phyloP scores from a whole-genome alignment of 2,113 vertebrate species.

The Ginglymostoma cirratum region DNA sequence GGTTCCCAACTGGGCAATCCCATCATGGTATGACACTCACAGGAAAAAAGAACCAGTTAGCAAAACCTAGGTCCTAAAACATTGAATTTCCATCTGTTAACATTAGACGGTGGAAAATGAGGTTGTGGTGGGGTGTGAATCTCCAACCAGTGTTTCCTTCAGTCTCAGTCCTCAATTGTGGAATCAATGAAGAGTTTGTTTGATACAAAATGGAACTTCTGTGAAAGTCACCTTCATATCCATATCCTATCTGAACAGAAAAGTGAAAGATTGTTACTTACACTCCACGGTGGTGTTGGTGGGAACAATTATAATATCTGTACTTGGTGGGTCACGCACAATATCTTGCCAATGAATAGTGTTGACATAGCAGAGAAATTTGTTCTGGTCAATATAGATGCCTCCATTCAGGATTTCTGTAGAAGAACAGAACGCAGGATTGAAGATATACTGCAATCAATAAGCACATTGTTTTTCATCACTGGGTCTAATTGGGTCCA shows the following conservation, averaged over 20 bases:
- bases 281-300: slow-evolving; percentile 86
- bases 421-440: slow-evolving; percentile 35
- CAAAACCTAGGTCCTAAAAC: background rate
- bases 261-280: slow-evolving; percentile 56
- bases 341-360: slow-evolving; percentile 96
- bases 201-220: background rate
- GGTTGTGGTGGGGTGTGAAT: background rate
- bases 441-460: slow-evolving; percentile 26
- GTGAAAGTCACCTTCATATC: background rate
- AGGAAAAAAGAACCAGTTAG: background rate
- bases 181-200: background rate
- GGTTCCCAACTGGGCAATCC: background rate
- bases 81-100: background rate
- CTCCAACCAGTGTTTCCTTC: background rate
- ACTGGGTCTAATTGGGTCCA: background rate
- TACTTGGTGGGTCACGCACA: slow-evolving; percentile 77
- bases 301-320: slow-evolving; percentile 85
- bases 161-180: background rate
- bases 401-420: slow-evolving; percentile 92
- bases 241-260: background rate
- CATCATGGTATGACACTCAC: too few relatives aligned
- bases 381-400: slow-evolving; percentile 92
- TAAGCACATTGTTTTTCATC: background rate
- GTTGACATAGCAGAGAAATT: slow-evolving; percentile 88
- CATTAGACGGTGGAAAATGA: background rate